phyloP scores from a whole-genome alignment of 2,888 invertebrate genomes.

The Limnephilus auricula region DNA sequence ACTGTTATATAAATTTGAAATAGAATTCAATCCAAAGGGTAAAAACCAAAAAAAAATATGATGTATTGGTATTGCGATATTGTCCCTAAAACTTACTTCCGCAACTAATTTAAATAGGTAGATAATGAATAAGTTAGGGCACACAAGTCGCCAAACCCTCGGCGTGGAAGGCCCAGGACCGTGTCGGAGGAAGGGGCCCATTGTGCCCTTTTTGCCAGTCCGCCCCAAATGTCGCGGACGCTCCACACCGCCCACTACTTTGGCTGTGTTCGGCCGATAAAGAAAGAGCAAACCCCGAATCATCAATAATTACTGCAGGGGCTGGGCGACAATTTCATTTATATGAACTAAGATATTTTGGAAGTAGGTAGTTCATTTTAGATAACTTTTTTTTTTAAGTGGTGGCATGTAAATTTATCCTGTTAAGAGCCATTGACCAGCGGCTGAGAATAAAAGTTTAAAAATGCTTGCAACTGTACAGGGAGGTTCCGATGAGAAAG shows the following conservation, averaged over 20 bases:
- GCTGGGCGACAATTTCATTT: neutral
- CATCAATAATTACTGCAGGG: neutral
- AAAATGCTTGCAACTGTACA: too few species aligned
- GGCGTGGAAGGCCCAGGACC: neutral
- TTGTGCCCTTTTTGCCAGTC: constrained; percentile 51
- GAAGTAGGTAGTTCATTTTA: neutral
- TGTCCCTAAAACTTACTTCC: too few species aligned
- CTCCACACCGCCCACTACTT: constrained; percentile 36
- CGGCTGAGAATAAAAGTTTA: too few species aligned
- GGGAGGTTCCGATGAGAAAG: too few species aligned
- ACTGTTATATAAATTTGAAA: too few species aligned
- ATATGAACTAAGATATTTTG: too few species aligned
- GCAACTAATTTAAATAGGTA: neutral
- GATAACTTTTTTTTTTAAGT: too few species aligned
- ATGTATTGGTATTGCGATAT: neutral
- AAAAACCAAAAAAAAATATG: neutral
- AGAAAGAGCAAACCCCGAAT: neutral
- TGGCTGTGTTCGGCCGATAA: neutral
- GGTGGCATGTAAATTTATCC: too few species aligned
- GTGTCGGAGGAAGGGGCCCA: constrained; percentile 16
- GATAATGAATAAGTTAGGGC: neutral
- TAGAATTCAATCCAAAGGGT: too few species aligned
- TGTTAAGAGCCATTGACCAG: too few species aligned
- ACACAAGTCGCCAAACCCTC: neutral
- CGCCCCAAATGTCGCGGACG: constrained; percentile 55